A percentile compares a stretch with the other conserved stretches of the same genome.
Evolutionary conservation across 2,113 vertebrate species (phyloP).

Genomic region (Bos indicus): DNA sequence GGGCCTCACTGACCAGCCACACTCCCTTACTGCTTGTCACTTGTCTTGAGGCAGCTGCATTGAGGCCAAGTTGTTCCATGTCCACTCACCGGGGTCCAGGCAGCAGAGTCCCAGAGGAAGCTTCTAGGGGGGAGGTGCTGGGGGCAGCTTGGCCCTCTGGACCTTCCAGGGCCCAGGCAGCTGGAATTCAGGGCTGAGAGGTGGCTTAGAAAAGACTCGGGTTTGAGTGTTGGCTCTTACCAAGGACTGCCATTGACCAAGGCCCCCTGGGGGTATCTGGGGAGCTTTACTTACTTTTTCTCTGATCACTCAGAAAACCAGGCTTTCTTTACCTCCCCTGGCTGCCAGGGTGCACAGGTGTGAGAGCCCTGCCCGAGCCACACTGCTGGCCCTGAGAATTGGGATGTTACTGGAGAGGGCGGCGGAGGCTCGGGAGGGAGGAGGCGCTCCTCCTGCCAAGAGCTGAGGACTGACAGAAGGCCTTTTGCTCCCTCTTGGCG

Average conservation of each 20-base stretch:
- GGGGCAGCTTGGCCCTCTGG: not conserved
- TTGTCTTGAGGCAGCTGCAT: not conserved
- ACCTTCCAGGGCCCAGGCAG: not conserved
- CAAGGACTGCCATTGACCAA: not conserved
- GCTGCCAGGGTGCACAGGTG: not conserved
- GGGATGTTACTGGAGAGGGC: not conserved
- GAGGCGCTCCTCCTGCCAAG: slow-evolving; percentile 14
- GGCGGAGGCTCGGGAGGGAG: not conserved
- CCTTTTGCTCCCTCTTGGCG: slow-evolving; percentile 56
- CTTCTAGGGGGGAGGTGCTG: not conserved
- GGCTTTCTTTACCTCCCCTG: not conserved
- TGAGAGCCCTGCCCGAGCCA: not conserved
- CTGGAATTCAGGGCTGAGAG: not conserved
- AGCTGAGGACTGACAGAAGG: not conserved
- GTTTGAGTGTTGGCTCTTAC: not conserved
- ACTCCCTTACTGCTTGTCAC: not conserved
- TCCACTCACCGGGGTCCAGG: not conserved
- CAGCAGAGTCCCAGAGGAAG: not conserved
- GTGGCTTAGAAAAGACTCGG: not conserved
- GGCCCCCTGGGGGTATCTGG: not conserved
- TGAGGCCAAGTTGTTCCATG: not conserved
- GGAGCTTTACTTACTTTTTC: not conserved
- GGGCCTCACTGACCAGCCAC: not conserved
- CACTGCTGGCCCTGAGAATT: fast-evolving
- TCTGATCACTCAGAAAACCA: fast-evolving